Evolutionary conservation across 1,140 invertebrate genomes (phyloP), one percentile per base, ranked within the genome.

Genomic region (Microplitis demolitor): DNA sequence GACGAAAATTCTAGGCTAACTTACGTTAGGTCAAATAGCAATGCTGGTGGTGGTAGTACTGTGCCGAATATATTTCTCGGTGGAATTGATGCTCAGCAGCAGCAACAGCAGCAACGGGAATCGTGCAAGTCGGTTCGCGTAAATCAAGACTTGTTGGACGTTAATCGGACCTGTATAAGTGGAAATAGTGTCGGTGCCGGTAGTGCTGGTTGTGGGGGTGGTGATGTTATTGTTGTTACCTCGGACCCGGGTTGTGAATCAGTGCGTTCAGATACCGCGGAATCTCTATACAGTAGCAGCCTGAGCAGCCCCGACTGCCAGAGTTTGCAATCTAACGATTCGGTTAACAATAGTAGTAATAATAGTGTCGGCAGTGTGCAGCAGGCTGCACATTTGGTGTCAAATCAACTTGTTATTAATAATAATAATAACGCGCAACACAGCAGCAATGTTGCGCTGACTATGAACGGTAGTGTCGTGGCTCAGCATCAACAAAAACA

Each of bases 261-360:
- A 1, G 85, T 82, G 0, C 76, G 85, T 16, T 87, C 86, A 24
- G 87, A 88, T 72, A 84, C 85, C 11, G 84, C 82, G 54, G 87
- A 88, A 74, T 88, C 84, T 35, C 79, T 84, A 61, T 88, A 63
- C 14, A 71, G 85, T 74, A 87, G 87, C 73, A 88, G 86, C 63
- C 74, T 87, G 33, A 86, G 85, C 69, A 86, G 86, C 54, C 84
- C 84, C 33, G 87, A 88, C 70, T 82, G 83, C 70, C 86, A 85
- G 69, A 80, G 78, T 77, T 71, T 72, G 35, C 78, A 77, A 73
- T 76, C 81, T 3, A 79, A 78, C 16, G 82, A 83, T 53, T 69
- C 78, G 45, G 79, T 69, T 67, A 71, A 45, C 24, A 70, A 69
- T 37, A 51, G 77, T 78, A 60, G 63, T 76, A 72, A 16, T 74